phyloP scores from a whole-genome alignment of 2,113 vertebrate species.

The Gobius niger region DNA sequence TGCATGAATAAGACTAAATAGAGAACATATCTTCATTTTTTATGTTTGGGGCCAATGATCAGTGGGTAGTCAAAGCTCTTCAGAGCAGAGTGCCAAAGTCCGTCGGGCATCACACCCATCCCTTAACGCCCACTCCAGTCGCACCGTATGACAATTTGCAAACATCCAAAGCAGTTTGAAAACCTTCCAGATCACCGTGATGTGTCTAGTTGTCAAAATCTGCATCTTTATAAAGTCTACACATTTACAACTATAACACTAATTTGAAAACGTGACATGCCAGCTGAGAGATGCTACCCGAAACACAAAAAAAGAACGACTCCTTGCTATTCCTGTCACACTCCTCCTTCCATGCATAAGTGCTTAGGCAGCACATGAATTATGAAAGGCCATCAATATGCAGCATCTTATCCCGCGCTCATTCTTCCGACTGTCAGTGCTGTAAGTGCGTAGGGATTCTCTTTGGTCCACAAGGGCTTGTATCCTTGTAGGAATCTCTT shows the following conservation, averaged over 20 bases:
- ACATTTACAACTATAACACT: neutral
- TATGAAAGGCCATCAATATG: constrained; percentile 56
- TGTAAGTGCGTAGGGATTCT: constrained; percentile 7
- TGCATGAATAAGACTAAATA: too few species aligned
- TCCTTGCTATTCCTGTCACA: constrained; percentile 47
- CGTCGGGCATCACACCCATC: too few species aligned
- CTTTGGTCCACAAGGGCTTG: constrained; percentile 1
- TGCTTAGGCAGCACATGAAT: constrained; percentile 53
- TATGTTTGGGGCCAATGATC: too few species aligned
- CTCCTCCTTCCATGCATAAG: constrained; percentile 13
- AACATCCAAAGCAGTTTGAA: too few species aligned
- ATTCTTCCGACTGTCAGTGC: constrained; percentile 20
- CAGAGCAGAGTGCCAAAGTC: too few species aligned
- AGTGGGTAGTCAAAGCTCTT: too few species aligned
- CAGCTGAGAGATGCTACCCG: neutral
- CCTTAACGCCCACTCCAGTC: too few species aligned
- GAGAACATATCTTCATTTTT: too few species aligned
- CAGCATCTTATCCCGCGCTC: constrained; percentile 25
- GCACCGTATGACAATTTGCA: too few species aligned
- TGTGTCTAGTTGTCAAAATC: too few species aligned
- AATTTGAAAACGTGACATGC: neutral
- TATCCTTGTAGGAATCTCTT: constrained; percentile 15
- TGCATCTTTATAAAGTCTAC: too few species aligned
- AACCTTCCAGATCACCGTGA: too few species aligned
- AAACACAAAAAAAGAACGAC: constrained; percentile 4